These are phyloP conservation scores for Oncorhynchus tshawytscha DNA, from an alignment of 2,113 vertebrate species.

Conservation along the genomic window DNA sequence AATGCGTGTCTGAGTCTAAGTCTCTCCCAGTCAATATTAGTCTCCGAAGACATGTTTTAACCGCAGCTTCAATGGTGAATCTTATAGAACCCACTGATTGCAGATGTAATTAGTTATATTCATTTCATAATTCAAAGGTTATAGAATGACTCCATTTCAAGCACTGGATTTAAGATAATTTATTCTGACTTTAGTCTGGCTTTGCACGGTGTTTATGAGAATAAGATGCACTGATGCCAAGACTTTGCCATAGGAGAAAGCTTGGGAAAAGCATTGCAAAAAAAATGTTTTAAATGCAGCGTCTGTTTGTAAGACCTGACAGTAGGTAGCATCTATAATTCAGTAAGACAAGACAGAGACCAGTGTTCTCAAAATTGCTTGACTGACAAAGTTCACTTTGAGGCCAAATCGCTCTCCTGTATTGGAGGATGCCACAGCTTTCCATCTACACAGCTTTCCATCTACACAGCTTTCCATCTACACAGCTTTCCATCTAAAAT, in stretches of 20 bases:
- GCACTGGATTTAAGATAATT: not conserved
- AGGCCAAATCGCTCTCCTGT: not conserved
- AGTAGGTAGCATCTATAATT: constrained; percentile 18
- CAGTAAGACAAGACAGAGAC: constrained; percentile 1
- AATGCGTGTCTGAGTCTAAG: too few relatives aligned
- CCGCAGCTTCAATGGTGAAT: too few relatives aligned
- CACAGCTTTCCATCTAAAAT: not conserved
- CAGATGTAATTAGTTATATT: too few relatives aligned
- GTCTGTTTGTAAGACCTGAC: not conserved
- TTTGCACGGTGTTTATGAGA: not conserved
- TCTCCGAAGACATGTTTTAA: too few relatives aligned
- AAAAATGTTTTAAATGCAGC: too few relatives aligned
- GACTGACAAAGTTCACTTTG: not conserved
- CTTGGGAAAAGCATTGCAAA: not conserved
- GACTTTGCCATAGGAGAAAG: not conserved
- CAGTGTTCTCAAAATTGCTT: not conserved
- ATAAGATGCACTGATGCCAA: not conserved
- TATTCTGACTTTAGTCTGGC: not conserved
- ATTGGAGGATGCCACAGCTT: not conserved
- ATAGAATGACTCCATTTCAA: too few relatives aligned
- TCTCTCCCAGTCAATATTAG: too few relatives aligned
- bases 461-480: not conserved
- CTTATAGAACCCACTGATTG: too few relatives aligned
- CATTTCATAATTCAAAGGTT: too few relatives aligned
- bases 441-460: not conserved